A percentile compares a stretch with the other conserved stretches of the same genome.
Evolutionary conservation across 2,113 vertebrate genomes (phyloP).

Genomic region (Engystomops pustulosus): DNA sequence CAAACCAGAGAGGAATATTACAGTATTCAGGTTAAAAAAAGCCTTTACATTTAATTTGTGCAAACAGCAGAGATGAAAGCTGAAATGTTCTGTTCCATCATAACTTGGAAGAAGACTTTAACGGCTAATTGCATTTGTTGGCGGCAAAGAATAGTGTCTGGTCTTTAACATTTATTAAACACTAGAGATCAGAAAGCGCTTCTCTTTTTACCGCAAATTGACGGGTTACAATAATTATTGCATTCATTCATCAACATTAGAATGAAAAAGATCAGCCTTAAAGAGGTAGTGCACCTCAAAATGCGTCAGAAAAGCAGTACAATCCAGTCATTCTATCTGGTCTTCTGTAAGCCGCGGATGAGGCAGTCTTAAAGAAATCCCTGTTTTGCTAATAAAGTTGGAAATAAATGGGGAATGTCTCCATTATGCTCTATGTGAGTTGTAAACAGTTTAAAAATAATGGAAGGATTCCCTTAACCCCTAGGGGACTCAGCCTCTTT

Average conservation of each 20-base stretch:
- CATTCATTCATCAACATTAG: background rate
- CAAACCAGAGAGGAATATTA: conserved; percentile 17
- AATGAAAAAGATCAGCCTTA: background rate
- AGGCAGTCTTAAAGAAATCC: too few species aligned
- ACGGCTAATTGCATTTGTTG: conserved; percentile 14
- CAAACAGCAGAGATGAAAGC: conserved; percentile 26
- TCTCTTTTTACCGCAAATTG: background rate
- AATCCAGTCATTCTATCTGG: too few species aligned
- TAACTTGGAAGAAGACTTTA: conserved; percentile 17
- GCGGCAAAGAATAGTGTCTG: background rate
- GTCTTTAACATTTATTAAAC: conserved; percentile 22
- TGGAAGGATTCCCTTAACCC: too few species aligned
- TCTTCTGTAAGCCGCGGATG: too few species aligned
- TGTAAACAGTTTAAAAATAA: too few species aligned
- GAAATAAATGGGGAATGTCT: too few species aligned
- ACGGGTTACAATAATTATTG: background rate
- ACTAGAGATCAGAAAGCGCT: background rate
- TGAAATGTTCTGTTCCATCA: conserved; percentile 26
- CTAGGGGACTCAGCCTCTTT: too few species aligned
- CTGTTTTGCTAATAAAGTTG: too few species aligned
- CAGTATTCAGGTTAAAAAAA: conserved; percentile 12
- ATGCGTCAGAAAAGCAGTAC: too few species aligned
- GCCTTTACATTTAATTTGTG: conserved; percentile 21
- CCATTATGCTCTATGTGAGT: too few species aligned
- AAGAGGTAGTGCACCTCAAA: too few species aligned